These are phyloP conservation scores for Drosophila pallidifrons DNA, from an alignment of 1,140 invertebrate genomes.

Conservation along the genomic window DNA sequence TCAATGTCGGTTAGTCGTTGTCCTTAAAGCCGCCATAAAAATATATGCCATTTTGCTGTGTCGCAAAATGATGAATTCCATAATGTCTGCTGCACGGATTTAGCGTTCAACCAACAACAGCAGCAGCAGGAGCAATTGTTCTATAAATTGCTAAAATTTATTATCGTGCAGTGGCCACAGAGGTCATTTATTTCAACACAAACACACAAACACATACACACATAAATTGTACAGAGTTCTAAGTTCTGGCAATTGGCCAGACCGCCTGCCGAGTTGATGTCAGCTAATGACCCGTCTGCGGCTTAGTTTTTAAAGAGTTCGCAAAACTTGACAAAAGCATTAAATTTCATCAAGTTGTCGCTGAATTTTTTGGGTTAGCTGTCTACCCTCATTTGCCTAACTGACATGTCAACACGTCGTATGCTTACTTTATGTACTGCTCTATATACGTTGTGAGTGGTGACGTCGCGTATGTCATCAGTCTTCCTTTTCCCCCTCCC, in stretches of 20 bases:
- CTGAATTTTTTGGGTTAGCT: conserved; percentile 30
- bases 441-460: too few relatives aligned
- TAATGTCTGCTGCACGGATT: conserved; percentile 48
- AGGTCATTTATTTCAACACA: conserved; percentile 52
- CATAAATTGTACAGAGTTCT: background rate
- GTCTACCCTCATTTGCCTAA: conserved; percentile 80
- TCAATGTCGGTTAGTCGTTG: conserved; percentile 19
- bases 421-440: conserved; percentile 7
- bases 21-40: conserved; percentile 48
- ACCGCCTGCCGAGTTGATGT: conserved; percentile 9
- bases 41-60: conserved; percentile 23
- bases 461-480: conserved; percentile 50
- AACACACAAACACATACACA: background rate
- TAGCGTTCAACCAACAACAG: conserved; percentile 35
- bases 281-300: conserved; percentile 65
- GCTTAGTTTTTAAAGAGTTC: conserved; percentile 48
- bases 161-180: conserved; percentile 25
- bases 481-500: conserved; percentile 38
- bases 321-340: conserved; percentile 22
- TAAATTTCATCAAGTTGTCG: conserved; percentile 25
- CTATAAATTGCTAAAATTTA: conserved; percentile 67
- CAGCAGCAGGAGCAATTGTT: conserved; percentile 54
- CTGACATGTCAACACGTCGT: conserved; percentile 75
- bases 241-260: conserved; percentile 26
- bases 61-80: conserved; percentile 60